These are phyloP conservation scores for Rugalucina vietnamica DNA, from an alignment of 2,888 invertebrate genomes.

Conservation along the genomic window DNA sequence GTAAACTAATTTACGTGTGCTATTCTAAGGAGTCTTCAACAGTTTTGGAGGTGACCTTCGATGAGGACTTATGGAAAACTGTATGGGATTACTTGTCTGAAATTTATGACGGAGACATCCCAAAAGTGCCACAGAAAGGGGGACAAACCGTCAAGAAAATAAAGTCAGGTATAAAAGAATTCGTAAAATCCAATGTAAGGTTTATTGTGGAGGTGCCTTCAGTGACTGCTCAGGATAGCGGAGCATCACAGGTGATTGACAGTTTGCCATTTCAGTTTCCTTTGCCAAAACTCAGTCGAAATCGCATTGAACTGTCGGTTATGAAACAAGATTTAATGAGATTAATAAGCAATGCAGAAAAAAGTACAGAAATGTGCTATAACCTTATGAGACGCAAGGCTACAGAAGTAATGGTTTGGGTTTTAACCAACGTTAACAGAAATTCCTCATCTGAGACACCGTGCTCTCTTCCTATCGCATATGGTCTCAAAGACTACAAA, in stretches of 20 bases:
- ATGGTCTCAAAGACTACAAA: conserved; percentile 35
- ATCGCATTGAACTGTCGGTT: not conserved
- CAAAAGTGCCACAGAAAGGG: not conserved
- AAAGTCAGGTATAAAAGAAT: not conserved
- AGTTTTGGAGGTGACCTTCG: conserved; percentile 17
- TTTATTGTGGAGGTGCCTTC: conserved; percentile 3
- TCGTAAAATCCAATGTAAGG: conserved; percentile 10
- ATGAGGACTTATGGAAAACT: not conserved
- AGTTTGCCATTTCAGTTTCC: not conserved
- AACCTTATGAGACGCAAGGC: conserved; percentile 22
- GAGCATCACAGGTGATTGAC: not conserved
- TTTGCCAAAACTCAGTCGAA: not conserved
- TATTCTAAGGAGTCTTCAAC: conserved; percentile 42
- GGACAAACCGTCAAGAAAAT: not conserved
- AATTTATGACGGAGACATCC: conserved; percentile 8
- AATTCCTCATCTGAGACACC: conserved; percentile 13
- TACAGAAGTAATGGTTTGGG: conserved; percentile 33
- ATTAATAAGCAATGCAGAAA: not conserved
- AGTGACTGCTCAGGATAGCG: not conserved
- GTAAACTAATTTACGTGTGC: conserved; percentile 21
- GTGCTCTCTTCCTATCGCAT: conserved; percentile 29
- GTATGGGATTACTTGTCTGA: not conserved
- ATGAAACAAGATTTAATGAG: not conserved
- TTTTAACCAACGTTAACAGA: conserved; percentile 20
- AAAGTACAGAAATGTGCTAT: not conserved